A percentile compares a stretch with the other conserved stretches of the same genome.
phyloP scores from a whole-genome alignment of 2,113 vertebrate species.

The Aleadryas rufinucha region DNA sequence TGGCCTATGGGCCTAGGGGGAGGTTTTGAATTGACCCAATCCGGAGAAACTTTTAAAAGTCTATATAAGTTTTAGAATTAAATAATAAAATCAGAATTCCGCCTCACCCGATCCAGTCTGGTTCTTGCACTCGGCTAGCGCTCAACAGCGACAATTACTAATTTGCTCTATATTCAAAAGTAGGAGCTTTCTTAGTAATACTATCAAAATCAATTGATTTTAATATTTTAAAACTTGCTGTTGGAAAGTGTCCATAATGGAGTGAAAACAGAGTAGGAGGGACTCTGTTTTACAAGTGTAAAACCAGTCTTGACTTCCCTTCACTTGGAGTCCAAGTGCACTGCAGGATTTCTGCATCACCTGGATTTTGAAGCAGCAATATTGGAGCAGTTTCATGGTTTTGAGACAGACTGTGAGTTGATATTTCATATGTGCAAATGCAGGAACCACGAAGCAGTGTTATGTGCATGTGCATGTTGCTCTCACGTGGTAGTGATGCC shows the following conservation, averaged over 20 bases:
- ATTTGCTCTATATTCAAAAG: not conserved
- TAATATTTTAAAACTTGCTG: not conserved
- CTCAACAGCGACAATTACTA: too few relatives aligned
- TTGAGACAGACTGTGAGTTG: not conserved
- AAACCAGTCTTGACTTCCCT: not conserved
- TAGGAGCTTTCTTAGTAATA: not conserved
- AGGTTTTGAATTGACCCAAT: too few relatives aligned
- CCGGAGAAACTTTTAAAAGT: too few relatives aligned
- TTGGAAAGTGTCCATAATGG: not conserved
- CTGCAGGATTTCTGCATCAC: not conserved
- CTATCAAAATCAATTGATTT: not conserved
- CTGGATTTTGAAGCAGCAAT: not conserved
- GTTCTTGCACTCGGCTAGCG: too few relatives aligned
- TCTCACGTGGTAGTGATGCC: rapidly evolving
- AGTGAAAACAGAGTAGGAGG: not conserved
- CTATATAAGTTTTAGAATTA: too few relatives aligned
- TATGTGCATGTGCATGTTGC: rapidly evolving
- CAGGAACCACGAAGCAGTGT: not conserved
- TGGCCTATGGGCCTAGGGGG: too few relatives aligned
- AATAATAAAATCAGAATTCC: too few relatives aligned
- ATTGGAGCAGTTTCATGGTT: not conserved
- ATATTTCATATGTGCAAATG: not conserved
- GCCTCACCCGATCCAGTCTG: too few relatives aligned
- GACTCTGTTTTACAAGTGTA: not conserved
- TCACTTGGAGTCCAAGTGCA: not conserved